Conservation (phyloP, 2,888 invertebrate species). For the Galerucella calmariensis region DNA sequence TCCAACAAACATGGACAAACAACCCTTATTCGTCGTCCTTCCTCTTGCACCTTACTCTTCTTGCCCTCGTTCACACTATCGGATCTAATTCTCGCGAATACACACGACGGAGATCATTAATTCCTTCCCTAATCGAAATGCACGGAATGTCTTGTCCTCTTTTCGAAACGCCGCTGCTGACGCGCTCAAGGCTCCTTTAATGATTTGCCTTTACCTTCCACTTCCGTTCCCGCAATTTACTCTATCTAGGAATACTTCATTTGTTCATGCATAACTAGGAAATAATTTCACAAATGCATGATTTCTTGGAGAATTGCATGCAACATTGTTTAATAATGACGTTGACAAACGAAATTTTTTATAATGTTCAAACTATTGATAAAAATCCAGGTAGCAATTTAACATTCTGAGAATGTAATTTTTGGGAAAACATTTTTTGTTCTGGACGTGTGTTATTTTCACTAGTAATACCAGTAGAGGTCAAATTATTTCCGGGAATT, state of each 20-base stretch:
- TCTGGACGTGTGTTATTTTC: no score
- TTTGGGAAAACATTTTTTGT: no score
- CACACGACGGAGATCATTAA: conserved; percentile 29
- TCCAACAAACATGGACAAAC: conserved; percentile 27
- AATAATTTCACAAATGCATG: background rate
- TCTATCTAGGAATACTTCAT: background rate
- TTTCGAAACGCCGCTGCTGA: conserved; percentile 17
- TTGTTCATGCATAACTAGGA: background rate
- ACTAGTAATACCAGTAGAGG: no score
- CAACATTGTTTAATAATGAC: background rate
- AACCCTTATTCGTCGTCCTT: conserved; percentile 10
- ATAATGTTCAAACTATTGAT: no score
- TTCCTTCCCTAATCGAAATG: conserved; percentile 30
- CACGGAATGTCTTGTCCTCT: conserved; percentile 22
- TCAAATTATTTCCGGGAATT: no score
- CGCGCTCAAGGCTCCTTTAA: conserved; percentile 16
- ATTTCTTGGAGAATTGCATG: background rate
- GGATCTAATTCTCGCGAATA: conserved; percentile 23
- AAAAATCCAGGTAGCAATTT: no score
- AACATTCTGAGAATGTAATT: no score
- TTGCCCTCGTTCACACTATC: conserved; percentile 19
- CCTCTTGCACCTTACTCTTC: background rate
- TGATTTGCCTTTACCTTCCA: conserved; percentile 25
- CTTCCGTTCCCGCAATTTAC: background rate
- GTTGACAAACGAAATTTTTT: no score